These are phyloP conservation scores for Petrocephalus sullivani DNA, from an alignment of 2,797 vertebrate species.

Conservation along the genomic window DNA sequence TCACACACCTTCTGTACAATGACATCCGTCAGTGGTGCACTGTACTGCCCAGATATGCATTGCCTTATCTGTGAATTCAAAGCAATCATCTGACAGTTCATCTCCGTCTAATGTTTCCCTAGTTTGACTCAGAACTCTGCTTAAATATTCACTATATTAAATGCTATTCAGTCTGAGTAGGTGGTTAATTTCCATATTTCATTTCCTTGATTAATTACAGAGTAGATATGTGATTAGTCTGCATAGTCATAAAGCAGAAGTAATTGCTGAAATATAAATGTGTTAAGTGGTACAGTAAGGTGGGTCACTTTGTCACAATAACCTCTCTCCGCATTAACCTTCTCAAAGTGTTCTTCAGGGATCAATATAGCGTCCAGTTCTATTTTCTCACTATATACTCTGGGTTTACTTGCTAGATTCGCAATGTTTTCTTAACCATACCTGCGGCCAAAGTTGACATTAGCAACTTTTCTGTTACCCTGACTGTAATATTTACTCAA, in stretches of 20 bases:
- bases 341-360: neutral
- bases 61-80: neutral
- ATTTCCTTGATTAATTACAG: neutral
- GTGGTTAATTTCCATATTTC: neutral
- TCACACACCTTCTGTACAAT: neutral
- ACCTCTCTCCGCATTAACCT: neutral
- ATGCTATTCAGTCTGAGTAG: neutral
- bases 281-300: neutral
- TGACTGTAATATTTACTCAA: neutral
- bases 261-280: neutral
- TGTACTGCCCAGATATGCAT: neutral
- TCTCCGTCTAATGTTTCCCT: neutral
- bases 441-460: neutral
- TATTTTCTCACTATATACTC: neutral
- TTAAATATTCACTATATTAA: neutral
- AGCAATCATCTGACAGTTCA: neutral
- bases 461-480: neutral
- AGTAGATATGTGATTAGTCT: neutral
- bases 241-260: conserved; percentile 2
- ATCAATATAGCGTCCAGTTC: neutral
- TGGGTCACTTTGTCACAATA: neutral
- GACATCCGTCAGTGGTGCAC: neutral
- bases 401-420: neutral
- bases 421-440: neutral
- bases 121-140: neutral